phyloP scores from a whole-genome alignment of 1,140 invertebrate species.

The Drosophila malerkotliana region DNA sequence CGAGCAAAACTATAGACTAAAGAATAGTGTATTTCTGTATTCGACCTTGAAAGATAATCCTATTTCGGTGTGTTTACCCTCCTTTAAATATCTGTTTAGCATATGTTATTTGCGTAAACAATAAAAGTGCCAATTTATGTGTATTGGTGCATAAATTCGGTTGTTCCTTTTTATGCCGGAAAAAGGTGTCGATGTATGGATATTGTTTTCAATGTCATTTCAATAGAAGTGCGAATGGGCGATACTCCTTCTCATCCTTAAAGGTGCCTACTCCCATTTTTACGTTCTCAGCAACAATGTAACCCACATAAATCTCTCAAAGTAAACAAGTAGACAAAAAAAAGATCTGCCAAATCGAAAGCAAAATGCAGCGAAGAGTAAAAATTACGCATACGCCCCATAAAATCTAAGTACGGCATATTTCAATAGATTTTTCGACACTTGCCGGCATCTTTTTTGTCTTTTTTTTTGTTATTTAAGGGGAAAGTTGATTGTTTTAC shows the following conservation, averaged over 20 bases:
- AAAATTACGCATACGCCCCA: slow-evolving; percentile 82
- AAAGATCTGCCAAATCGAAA: slow-evolving; percentile 43
- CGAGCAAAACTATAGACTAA: no score
- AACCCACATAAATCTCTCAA: slow-evolving; percentile 73
- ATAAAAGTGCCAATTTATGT: slow-evolving; percentile 70
- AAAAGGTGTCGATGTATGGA: slow-evolving; percentile 57
- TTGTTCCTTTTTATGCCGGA: slow-evolving; percentile 25
- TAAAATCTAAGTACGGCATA: slow-evolving; percentile 82
- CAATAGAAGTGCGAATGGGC: slow-evolving; percentile 51
- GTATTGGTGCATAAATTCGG: slow-evolving; percentile 71
- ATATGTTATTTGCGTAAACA: slow-evolving; percentile 67
- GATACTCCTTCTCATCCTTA: slow-evolving; percentile 29
- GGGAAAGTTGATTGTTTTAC: slow-evolving; percentile 54
- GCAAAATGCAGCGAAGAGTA: slow-evolving; percentile 78
- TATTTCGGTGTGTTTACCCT: slow-evolving; percentile 3
- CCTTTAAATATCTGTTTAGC: slow-evolving; percentile 51
- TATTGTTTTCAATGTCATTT: slow-evolving; percentile 36
- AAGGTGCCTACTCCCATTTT: slow-evolving; percentile 4
- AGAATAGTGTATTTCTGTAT: neutral
- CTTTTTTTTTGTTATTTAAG: slow-evolving; percentile 18
- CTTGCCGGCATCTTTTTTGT: slow-evolving; percentile 45
- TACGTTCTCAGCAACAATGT: slow-evolving; percentile 42
- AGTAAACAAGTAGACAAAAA: slow-evolving; percentile 39
- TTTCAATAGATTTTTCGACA: slow-evolving; percentile 82
- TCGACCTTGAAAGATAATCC: neutral